Conservation (phyloP, 2,797 vertebrate species). For the Leptoclinus maculatus region DNA sequence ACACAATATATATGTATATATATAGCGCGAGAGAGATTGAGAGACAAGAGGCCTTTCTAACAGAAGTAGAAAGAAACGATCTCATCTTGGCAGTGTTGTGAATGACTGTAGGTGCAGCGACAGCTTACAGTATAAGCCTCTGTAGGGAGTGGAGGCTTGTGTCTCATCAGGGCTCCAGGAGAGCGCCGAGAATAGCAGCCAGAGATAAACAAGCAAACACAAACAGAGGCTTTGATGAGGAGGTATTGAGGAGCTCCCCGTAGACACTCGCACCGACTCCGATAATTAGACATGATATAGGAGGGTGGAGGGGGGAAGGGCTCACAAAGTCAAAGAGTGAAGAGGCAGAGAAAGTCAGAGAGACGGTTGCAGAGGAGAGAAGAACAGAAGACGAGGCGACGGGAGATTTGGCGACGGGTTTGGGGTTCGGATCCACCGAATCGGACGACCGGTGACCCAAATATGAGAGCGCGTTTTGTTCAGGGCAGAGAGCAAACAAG, state of each 20-base stretch:
- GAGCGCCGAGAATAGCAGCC: constrained; percentile 80
- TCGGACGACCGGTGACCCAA: background rate
- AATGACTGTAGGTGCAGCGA: constrained; percentile 70
- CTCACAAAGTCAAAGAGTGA: constrained; percentile 74
- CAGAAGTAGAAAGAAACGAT: constrained; percentile 42
- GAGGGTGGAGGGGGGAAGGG: constrained; percentile 51
- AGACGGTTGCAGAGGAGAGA: constrained; percentile 15
- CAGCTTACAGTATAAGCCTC: constrained; percentile 76
- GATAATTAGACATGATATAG: constrained; percentile 77
- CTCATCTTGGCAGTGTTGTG: constrained; percentile 57
- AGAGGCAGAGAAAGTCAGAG: constrained; percentile 54
- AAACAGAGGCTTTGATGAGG: constrained; percentile 84
- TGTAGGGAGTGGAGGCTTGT: constrained; percentile 63
- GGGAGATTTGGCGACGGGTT: constrained; percentile 12
- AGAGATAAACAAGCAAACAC: constrained; percentile 83
- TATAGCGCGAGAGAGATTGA: background rate
- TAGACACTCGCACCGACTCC: constrained; percentile 67
- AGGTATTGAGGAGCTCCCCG: constrained; percentile 77
- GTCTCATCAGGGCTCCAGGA: constrained; percentile 76
- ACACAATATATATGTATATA: background rate
- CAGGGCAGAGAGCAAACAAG: background rate
- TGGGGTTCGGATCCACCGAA: constrained; percentile 16
- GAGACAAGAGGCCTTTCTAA: constrained; percentile 31
- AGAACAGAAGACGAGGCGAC: constrained; percentile 6
- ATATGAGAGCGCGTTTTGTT: background rate